Conservation (phyloP, 2,797 vertebrate genomes). For the Lophius americanus region DNA sequence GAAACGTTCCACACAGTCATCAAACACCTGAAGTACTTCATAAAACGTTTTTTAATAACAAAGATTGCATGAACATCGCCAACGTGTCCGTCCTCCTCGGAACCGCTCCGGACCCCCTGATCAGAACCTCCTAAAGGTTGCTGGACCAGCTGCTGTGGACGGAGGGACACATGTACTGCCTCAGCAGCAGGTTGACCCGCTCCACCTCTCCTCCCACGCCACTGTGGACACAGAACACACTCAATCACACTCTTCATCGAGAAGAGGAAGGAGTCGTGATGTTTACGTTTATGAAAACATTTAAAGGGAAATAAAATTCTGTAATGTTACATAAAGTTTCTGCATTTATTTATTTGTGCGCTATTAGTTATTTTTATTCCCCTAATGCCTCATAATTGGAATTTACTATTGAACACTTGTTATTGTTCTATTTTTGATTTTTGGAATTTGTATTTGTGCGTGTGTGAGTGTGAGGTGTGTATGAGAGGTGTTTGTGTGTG, state of each 20-base stretch:
- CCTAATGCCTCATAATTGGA: too few species aligned
- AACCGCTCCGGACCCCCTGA: conserved; percentile 1
- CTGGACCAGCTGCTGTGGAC: conserved; percentile 68
- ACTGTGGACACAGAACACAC: conserved; percentile 56
- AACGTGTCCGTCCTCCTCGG: conserved; percentile 5
- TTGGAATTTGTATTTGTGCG: too few species aligned
- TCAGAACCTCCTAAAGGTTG: conserved; percentile 53
- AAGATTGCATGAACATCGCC: conserved; percentile 37
- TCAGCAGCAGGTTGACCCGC: conserved; percentile 74
- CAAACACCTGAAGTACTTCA: conserved; percentile 22
- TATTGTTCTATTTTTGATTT: too few species aligned
- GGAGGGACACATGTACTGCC: conserved; percentile 80
- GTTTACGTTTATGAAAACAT: too few species aligned
- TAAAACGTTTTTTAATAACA: conserved; percentile 57
- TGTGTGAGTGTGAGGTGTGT: too few species aligned
- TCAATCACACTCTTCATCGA: background rate
- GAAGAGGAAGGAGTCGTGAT: too few species aligned
- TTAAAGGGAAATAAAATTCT: too few species aligned
- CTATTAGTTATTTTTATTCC: too few species aligned
- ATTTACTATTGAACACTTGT: too few species aligned
- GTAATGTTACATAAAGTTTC: too few species aligned
- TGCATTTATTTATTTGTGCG: too few species aligned
- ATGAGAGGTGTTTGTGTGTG: too few species aligned
- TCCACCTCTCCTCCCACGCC: conserved; percentile 67
- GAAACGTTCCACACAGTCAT: background rate